phyloP scores from a whole-genome alignment of 2,888 invertebrate genomes.

The Tineola bisselliella region DNA sequence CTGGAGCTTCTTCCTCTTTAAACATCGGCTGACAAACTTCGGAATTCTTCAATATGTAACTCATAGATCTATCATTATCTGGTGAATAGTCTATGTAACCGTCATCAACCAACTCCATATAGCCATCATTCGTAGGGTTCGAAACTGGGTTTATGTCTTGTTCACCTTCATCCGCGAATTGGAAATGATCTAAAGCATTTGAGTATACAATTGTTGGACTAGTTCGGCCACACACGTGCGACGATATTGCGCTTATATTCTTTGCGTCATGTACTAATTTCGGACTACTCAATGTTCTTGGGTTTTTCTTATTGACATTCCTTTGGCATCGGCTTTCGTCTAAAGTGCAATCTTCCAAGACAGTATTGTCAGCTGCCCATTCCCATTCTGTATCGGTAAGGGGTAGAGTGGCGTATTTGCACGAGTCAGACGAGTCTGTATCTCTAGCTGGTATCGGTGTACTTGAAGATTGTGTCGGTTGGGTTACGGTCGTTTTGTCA shows the following conservation, averaged over 20 bases:
- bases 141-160: conserved; percentile 73
- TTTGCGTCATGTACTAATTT: conserved; percentile 49
- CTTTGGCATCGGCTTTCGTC: conserved; percentile 42
- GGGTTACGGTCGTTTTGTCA: conserved; percentile 15
- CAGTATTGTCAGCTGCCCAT: conserved; percentile 85
- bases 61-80: conserved; percentile 57
- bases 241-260: conserved; percentile 43
- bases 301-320: conserved; percentile 32
- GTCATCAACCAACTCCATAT: conserved; percentile 58
- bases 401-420: conserved; percentile 75
- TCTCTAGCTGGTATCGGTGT: conserved; percentile 56
- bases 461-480: conserved; percentile 36
- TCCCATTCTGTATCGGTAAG: conserved; percentile 89
- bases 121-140: conserved; percentile 44
- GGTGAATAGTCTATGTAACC: conserved; percentile 47
- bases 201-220: conserved; percentile 44
- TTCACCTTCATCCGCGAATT: conserved; percentile 88
- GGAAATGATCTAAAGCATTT: conserved; percentile 79
- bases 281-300: conserved; percentile 42
- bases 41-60: conserved; percentile 46
- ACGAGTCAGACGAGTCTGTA: conserved; percentile 71
- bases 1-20: neutral
- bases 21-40: neutral
- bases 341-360: conserved; percentile 76
- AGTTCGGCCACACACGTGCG: conserved; percentile 54